phyloP scores from a whole-genome alignment of 2,888 invertebrate species.

The Drosophila diplacantha region DNA sequence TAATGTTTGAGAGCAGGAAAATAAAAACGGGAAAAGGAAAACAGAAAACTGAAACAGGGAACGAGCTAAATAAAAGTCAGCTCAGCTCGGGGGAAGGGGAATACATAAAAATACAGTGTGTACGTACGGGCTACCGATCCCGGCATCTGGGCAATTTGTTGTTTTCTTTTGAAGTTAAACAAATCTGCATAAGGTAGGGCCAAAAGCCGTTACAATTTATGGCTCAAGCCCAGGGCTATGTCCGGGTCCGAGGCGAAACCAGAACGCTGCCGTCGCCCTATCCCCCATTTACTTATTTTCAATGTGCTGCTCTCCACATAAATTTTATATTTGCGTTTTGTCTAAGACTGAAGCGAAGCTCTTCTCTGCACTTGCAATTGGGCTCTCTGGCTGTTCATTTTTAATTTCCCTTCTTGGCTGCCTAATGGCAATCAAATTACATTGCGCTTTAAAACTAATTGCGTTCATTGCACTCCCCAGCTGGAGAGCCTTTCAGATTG shows the following conservation, averaged over 20 bases:
- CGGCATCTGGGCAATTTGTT: constrained; percentile 54
- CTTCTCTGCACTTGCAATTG: constrained; percentile 22
- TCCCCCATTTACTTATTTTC: constrained; percentile 20
- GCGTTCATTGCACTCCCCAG: constrained; percentile 32
- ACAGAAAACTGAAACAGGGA: constrained; percentile 4
- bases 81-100: constrained; percentile 9
- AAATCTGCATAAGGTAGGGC: constrained; percentile 67
- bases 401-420: constrained; percentile 27
- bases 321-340: constrained; percentile 61
- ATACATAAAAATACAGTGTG: constrained; percentile 18
- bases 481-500: constrained; percentile 24
- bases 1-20: constrained; percentile 48
- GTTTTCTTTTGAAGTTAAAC: constrained; percentile 65
- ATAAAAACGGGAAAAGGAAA: constrained; percentile 15
- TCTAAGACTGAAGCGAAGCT: neutral
- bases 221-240: constrained; percentile 42
- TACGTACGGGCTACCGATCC: constrained; percentile 25
- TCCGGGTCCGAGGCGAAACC: neutral
- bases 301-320: constrained; percentile 41
- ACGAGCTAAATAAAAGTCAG: constrained; percentile 19
- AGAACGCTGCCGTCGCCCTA: neutral
- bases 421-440: constrained; percentile 45
- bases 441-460: constrained; percentile 53
- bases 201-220: constrained; percentile 67
- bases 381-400: constrained; percentile 15